Evolutionary conservation across 2,797 vertebrate genomes (phyloP).

Genomic region (Ciconia nigra): DNA sequence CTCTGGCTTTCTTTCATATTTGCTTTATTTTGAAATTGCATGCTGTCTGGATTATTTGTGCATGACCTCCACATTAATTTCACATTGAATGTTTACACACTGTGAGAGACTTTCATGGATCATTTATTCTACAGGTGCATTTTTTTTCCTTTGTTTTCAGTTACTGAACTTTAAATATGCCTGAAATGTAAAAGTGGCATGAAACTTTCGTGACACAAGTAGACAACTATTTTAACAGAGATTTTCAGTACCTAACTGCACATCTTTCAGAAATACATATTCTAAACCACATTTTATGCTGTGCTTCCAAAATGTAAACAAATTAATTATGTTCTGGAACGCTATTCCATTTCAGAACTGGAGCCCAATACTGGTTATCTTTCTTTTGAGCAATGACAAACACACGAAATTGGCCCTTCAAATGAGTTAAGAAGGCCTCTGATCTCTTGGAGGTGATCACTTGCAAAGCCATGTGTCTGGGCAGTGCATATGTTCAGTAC

Average conservation of each 20-base stretch:
- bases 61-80: slow-evolving; percentile 71
- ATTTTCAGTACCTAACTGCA: not conserved
- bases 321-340: not conserved
- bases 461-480: not conserved
- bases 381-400: not conserved
- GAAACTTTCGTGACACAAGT: slow-evolving; percentile 82
- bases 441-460: not conserved
- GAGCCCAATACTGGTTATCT: not conserved
- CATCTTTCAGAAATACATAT: not conserved
- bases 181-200: slow-evolving; percentile 85
- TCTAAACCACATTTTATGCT: not conserved
- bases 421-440: not conserved
- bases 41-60: slow-evolving; percentile 67
- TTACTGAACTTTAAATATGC: slow-evolving; percentile 81
- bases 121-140: slow-evolving; percentile 70
- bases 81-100: slow-evolving; percentile 63
- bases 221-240: not conserved
- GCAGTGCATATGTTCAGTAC: not conserved
- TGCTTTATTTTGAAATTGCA: slow-evolving; percentile 70
- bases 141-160: slow-evolving; percentile 76
- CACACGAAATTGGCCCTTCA: not conserved
- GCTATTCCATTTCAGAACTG: not conserved
- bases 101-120: slow-evolving; percentile 53
- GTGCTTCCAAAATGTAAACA: not conserved
- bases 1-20: slow-evolving; percentile 65